Evolutionary conservation across 2,888 invertebrate genomes (phyloP).

Genomic region (Gari tellinella): DNA sequence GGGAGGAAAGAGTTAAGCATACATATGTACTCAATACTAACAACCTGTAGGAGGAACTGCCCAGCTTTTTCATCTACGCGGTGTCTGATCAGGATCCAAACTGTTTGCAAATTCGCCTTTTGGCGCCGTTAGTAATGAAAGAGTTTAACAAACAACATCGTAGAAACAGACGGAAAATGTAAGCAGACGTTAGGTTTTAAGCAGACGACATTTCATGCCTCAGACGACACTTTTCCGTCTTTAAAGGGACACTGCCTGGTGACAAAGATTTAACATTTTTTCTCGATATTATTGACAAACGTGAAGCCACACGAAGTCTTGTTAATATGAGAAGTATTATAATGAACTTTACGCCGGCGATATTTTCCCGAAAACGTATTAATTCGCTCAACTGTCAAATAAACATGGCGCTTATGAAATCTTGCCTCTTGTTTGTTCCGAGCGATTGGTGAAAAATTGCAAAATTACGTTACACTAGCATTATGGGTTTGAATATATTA

Average conservation of each 20-base stretch:
- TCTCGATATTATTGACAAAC: constrained; percentile 41
- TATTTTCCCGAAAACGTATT: constrained; percentile 47
- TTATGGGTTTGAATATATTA: constrained; percentile 45
- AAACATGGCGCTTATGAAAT: constrained; percentile 53
- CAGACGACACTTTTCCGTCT: too few relatives aligned
- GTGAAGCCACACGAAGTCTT: constrained; percentile 22
- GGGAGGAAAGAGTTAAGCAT: too few relatives aligned
- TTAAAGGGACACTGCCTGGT: not conserved
- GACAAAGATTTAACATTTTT: constrained; percentile 46
- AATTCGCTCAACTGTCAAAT: constrained; percentile 42
- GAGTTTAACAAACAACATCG: too few relatives aligned
- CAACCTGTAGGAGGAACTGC: too few relatives aligned
- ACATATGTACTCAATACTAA: too few relatives aligned
- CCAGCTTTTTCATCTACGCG: too few relatives aligned
- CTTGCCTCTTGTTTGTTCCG: constrained; percentile 22
- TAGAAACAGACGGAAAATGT: too few relatives aligned
- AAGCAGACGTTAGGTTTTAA: too few relatives aligned
- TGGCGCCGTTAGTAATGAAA: too few relatives aligned
- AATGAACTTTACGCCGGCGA: constrained; percentile 46
- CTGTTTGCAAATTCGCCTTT: too few relatives aligned
- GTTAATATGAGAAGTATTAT: constrained; percentile 44
- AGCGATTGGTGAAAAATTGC: constrained; percentile 43
- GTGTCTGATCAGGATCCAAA: too few relatives aligned
- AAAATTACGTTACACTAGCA: constrained; percentile 45
- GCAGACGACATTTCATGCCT: too few relatives aligned